Evolutionary conservation across 2,888 invertebrate species (phyloP).

Genomic region (Nephrotoma guestfalica): DNA sequence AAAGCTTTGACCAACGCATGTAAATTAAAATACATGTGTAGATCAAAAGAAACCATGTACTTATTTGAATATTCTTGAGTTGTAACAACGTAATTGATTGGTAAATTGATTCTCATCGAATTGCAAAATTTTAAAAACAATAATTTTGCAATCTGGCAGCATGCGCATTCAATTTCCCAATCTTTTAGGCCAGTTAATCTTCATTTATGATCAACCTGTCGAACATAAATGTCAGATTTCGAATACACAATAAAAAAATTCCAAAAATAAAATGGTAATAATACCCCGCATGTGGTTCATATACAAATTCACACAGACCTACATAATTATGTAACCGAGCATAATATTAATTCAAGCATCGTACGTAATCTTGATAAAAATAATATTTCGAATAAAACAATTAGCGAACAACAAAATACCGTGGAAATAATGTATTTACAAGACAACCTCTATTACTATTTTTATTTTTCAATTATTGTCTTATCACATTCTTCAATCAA

Average conservation of each 20-base stretch:
- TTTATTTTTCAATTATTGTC: neutral
- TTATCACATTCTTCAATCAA: neutral
- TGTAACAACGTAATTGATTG: no score
- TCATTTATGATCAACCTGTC: no score
- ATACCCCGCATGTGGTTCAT: neutral
- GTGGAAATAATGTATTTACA: neutral
- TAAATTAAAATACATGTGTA: no score
- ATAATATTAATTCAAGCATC: neutral
- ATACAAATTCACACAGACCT: neutral
- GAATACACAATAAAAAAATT: neutral
- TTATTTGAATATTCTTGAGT: no score
- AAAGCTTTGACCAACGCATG: no score
- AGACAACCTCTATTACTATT: neutral
- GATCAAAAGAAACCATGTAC: no score
- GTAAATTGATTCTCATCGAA: no score
- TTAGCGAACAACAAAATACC: neutral
- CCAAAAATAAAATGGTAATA: neutral
- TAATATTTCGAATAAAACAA: neutral
- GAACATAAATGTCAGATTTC: no score
- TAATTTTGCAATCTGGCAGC: no score
- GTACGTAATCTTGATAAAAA: neutral
- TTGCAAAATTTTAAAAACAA: no score
- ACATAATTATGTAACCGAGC: neutral
- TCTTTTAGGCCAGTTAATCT: no score
- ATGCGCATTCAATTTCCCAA: no score